Percentiles rank a stretch among this genome's conserved stretches.
Conservation (phyloP, 2,113 vertebrate genomes). For the Microtus oregoni region DNA sequence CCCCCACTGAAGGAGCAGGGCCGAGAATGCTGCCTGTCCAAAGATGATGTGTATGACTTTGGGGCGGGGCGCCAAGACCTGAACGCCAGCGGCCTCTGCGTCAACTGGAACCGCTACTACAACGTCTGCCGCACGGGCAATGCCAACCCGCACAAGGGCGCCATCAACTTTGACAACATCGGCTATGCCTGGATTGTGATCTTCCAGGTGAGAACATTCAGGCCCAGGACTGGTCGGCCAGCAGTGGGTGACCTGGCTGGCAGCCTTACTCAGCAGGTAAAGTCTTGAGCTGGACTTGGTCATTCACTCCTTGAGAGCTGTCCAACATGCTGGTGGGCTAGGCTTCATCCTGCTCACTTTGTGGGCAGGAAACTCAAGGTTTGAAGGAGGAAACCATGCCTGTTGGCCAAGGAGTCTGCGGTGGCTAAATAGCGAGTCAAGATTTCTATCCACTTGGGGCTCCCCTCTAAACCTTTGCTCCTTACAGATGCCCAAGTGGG, state of each 20-base stretch:
- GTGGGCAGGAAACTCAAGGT: not conserved
- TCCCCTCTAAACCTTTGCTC: not conserved
- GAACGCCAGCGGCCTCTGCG: slow-evolving; percentile 92
- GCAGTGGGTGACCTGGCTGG: not conserved
- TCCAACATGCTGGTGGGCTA: accelerated
- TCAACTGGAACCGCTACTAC: slow-evolving; percentile 99
- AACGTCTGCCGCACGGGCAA: slow-evolving; percentile 95
- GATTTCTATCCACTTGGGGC: not conserved
- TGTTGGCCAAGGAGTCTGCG: not conserved
- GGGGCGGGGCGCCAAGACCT: slow-evolving; percentile 91
- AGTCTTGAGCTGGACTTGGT: not conserved
- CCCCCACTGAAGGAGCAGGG: slow-evolving; percentile 93
- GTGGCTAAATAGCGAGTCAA: not conserved
- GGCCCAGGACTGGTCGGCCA: accelerated
- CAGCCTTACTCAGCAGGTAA: not conserved
- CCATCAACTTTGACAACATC: slow-evolving; percentile 99
- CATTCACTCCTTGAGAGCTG: not conserved
- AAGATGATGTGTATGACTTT: slow-evolving; percentile 93
- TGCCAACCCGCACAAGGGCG: slow-evolving; percentile 96
- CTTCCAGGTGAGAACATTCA: slow-evolving; percentile 91
- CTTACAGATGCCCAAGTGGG: not conserved
- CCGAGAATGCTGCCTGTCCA: slow-evolving; percentile 94
- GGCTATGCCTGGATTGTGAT: slow-evolving; percentile 99
- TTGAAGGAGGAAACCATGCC: not conserved
- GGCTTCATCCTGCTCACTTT: accelerated